Conservation (phyloP, 1,140 invertebrate genomes). For the Atta colombica region DNA sequence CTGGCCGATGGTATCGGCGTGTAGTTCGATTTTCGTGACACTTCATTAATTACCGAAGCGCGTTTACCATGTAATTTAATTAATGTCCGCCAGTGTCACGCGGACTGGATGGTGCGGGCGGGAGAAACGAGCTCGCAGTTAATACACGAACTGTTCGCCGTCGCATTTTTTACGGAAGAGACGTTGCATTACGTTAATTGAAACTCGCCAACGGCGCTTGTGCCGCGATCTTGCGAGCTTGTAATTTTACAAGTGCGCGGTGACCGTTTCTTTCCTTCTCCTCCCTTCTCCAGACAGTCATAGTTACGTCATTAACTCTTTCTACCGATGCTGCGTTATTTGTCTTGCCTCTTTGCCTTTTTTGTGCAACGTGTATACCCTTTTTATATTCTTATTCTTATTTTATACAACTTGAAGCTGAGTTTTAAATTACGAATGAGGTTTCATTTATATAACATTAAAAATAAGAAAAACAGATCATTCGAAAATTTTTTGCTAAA, state of each 20-base stretch:
- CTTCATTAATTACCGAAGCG: conserved; percentile 76
- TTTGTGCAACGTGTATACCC: not conserved
- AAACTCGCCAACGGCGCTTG: conserved; percentile 46
- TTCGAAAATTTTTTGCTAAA: too few species aligned
- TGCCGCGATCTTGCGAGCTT: conserved; percentile 41
- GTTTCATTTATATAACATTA: conserved; percentile 1
- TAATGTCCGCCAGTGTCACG: conserved; percentile 61
- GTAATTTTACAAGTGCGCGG: conserved; percentile 48
- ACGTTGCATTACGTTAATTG: conserved; percentile 61
- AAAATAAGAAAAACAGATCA: not conserved
- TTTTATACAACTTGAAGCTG: not conserved
- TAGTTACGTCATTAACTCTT: conserved; percentile 45
- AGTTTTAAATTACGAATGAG: conserved; percentile 8
- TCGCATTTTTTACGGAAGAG: conserved; percentile 38
- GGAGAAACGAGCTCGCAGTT: conserved; percentile 53
- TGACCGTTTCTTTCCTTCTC: not conserved
- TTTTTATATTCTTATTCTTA: not conserved
- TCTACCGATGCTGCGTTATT: conserved; percentile 22
- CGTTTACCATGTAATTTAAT: conserved; percentile 72
- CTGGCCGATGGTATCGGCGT: conserved; percentile 30
- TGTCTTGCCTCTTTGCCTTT: not conserved
- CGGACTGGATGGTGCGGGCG: not conserved
- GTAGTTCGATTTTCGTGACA: conserved; percentile 74
- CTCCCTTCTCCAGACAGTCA: not conserved
- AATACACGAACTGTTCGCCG: conserved; percentile 54